A percentile compares a stretch with the other conserved stretches of the same genome.
These are phyloP conservation scores for Helicoverpa armigera DNA, from an alignment of 1,140 invertebrate genomes.

Conservation along the genomic window DNA sequence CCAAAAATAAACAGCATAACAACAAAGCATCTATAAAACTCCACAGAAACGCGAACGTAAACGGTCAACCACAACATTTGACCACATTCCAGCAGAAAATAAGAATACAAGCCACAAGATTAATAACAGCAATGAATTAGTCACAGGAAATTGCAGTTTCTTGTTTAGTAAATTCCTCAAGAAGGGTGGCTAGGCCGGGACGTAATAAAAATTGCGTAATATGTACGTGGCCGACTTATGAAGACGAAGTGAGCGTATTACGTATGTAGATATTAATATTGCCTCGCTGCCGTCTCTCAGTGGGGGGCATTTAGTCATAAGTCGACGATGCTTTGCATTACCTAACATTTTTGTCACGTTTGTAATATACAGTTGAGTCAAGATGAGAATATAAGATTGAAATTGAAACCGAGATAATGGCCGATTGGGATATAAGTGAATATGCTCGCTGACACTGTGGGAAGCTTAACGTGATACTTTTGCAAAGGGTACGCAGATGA, in stretches of 20 bases:
- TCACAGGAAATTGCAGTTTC: conserved; percentile 70
- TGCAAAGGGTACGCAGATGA: too few species aligned
- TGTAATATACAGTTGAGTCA: conserved; percentile 36
- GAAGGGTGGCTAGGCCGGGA: conserved; percentile 51
- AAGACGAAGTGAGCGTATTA: conserved; percentile 64
- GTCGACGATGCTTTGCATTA: conserved; percentile 29
- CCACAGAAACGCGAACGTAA: not conserved
- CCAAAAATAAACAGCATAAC: not conserved
- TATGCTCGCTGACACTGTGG: not conserved
- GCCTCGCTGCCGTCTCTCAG: conserved; percentile 32
- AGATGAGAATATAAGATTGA: conserved; percentile 17
- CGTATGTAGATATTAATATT: conserved; percentile 61
- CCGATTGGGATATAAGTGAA: not conserved
- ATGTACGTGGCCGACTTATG: conserved; percentile 58
- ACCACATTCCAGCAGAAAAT: conserved; percentile 59
- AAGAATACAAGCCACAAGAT: conserved; percentile 64
- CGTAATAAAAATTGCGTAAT: conserved; percentile 66
- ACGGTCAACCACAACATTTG: conserved; percentile 25
- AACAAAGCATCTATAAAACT: not conserved
- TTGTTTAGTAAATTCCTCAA: conserved; percentile 70
- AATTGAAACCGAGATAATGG: not conserved
- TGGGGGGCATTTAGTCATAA: conserved; percentile 47
- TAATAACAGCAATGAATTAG: conserved; percentile 71
- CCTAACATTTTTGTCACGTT: conserved; percentile 43
- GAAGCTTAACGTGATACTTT: too few species aligned